A percentile compares a stretch with the other conserved stretches of the same genome.
Conservation (phyloP, 2,113 vertebrate species). For the Misgurnus anguillicaudatus region DNA sequence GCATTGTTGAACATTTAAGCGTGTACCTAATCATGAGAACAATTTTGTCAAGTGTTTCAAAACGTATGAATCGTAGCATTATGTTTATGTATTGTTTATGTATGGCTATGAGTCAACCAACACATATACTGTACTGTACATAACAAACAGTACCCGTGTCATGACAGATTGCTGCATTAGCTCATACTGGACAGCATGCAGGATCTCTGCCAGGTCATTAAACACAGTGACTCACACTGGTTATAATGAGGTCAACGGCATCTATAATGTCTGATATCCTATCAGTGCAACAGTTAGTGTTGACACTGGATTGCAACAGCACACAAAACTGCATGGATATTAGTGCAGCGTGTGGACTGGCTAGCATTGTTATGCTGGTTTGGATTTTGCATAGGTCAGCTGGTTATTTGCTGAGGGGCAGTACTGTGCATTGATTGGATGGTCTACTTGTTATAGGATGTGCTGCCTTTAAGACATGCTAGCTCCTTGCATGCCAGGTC, state of each 20-base stretch:
- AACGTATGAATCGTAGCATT: too few relatives aligned
- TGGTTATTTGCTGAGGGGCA: conserved; percentile 2
- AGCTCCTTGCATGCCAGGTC: background rate
- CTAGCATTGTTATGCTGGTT: background rate
- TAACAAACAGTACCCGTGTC: background rate
- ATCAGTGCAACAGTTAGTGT: conserved; percentile 9
- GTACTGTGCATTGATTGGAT: conserved; percentile 24
- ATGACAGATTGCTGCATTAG: background rate
- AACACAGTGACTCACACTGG: conserved; percentile 4
- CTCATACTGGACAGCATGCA: background rate
- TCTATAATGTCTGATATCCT: conserved; percentile 17
- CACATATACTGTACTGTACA: too few relatives aligned
- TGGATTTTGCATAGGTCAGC: conserved; percentile 30
- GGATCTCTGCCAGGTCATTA: conserved; percentile 1
- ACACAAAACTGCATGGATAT: conserved; percentile 30
- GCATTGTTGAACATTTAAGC: too few relatives aligned
- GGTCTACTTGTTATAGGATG: conserved; percentile 5
- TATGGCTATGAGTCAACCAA: too few relatives aligned
- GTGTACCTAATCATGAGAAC: too few relatives aligned
- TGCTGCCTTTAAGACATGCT: background rate
- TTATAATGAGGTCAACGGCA: conserved; percentile 30
- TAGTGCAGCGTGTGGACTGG: background rate
- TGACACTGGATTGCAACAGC: conserved; percentile 15
- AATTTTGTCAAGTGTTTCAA: too few relatives aligned
- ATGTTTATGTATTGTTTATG: too few relatives aligned